A percentile compares a stretch with the other conserved stretches of the same genome.
Conservation (phyloP, 2,797 vertebrate species). For the Arctocebus calabarensis region DNA sequence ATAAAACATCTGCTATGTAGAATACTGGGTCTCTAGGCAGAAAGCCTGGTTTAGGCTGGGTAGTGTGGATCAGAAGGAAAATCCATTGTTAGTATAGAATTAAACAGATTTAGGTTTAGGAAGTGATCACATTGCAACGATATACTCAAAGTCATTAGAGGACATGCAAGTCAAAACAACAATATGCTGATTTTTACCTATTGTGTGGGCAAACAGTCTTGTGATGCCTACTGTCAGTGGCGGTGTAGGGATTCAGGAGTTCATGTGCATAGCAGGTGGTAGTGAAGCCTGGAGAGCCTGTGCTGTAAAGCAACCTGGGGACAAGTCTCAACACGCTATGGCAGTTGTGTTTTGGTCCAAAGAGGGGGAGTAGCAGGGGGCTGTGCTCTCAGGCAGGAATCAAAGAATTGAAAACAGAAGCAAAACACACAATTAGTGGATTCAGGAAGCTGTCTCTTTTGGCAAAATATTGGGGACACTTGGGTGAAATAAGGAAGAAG, state of each 20-base stretch:
- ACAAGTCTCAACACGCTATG: not conserved
- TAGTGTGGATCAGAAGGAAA: not conserved
- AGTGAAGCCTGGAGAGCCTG: not conserved
- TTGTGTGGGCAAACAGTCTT: not conserved
- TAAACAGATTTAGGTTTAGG: not conserved
- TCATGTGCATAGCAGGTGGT: no score
- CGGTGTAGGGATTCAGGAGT: not conserved
- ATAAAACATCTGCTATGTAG: accelerated
- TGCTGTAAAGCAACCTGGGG: not conserved
- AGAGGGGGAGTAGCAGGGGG: accelerated
- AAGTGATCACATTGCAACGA: not conserved
- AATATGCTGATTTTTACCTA: not conserved
- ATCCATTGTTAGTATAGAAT: not conserved
- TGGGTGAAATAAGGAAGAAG: not conserved
- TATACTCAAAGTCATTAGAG: not conserved
- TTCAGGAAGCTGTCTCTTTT: not conserved
- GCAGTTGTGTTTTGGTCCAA: not conserved
- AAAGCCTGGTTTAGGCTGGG: not conserved
- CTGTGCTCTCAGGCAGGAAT: not conserved
- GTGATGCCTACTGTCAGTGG: not conserved
- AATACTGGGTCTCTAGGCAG: not conserved
- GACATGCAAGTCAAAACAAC: not conserved
- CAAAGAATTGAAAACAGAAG: not conserved
- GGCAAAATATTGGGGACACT: not conserved
- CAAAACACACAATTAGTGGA: not conserved